phyloP scores from a whole-genome alignment of 2,797 vertebrate species.

The Bufotes viridis region DNA sequence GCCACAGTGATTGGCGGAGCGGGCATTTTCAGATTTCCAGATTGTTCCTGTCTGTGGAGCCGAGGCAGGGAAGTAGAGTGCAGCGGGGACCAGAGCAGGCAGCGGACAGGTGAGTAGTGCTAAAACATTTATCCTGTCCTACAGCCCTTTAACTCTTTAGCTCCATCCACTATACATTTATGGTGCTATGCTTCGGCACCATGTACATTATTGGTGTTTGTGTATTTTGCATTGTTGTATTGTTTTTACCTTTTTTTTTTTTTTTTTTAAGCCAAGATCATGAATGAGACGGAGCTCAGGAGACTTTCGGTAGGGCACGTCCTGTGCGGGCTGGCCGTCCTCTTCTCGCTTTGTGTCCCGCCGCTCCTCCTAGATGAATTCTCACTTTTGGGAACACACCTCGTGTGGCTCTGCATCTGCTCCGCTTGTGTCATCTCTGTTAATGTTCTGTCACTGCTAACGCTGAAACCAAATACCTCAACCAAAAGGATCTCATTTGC shows the following conservation, averaged over 20 bases:
- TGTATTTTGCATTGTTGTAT: neutral
- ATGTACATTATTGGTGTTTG: no score
- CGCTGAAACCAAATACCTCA: slow-evolving; percentile 80
- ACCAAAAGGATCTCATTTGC: slow-evolving; percentile 84
- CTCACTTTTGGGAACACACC: slow-evolving; percentile 85
- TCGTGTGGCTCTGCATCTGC: slow-evolving; percentile 86
- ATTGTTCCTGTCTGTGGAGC: no score
- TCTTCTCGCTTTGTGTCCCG: slow-evolving; percentile 81
- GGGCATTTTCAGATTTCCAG: no score
- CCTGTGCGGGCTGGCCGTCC: slow-evolving; percentile 77
- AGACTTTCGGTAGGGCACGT: slow-evolving; percentile 85
- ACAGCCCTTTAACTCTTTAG: no score
- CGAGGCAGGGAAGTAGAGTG: no score
- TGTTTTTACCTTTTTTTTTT: neutral
- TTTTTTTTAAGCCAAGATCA: slow-evolving; percentile 64
- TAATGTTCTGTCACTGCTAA: slow-evolving; percentile 82
- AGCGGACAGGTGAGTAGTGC: no score
- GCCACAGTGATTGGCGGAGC: no score
- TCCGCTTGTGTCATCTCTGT: slow-evolving; percentile 77
- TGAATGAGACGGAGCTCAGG: slow-evolving; percentile 89
- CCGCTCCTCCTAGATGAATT: slow-evolving; percentile 80
- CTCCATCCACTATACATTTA: no score
- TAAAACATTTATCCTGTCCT: no score
- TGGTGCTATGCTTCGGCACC: no score
- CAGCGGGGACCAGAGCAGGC: no score